phyloP scores from a whole-genome alignment of 2,113 vertebrate genomes.

The Calypte anna region DNA sequence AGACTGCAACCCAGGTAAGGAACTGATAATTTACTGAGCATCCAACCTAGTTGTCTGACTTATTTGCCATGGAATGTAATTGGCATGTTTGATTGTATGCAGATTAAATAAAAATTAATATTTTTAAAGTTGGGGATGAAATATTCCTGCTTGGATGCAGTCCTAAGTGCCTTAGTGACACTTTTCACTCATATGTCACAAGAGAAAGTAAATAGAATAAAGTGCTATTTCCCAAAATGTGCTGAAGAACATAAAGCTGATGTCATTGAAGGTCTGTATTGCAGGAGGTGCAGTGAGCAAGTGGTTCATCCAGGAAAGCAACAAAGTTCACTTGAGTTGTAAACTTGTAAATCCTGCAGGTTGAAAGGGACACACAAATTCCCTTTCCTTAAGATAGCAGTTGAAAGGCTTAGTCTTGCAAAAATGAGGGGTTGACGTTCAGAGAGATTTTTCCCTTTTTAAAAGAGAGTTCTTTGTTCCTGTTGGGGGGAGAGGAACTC shows the following conservation, averaged over 20 bases:
- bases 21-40: not conserved
- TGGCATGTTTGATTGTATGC: not conserved
- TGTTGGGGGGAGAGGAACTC: not conserved
- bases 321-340: not conserved
- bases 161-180: not conserved
- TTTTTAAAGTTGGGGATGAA: not conserved
- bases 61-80: not conserved
- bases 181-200: not conserved
- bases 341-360: not conserved
- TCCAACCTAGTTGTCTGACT: not conserved
- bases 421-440: not conserved
- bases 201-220: not conserved
- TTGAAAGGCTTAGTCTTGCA: not conserved
- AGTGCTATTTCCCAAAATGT: not conserved
- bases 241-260: not conserved
- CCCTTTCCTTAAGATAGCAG: not conserved
- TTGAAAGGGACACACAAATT: not conserved
- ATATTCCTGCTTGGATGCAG: not conserved
- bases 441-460: not conserved
- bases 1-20: constrained; percentile 91
- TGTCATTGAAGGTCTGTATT: not conserved
- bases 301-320: not conserved
- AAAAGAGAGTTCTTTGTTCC: not conserved
- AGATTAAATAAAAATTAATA: not conserved
- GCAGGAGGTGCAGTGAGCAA: not conserved